These are phyloP conservation scores for Mormyrops attenuatus DNA, from an alignment of 2,797 vertebrate species.

Conservation along the genomic window DNA sequence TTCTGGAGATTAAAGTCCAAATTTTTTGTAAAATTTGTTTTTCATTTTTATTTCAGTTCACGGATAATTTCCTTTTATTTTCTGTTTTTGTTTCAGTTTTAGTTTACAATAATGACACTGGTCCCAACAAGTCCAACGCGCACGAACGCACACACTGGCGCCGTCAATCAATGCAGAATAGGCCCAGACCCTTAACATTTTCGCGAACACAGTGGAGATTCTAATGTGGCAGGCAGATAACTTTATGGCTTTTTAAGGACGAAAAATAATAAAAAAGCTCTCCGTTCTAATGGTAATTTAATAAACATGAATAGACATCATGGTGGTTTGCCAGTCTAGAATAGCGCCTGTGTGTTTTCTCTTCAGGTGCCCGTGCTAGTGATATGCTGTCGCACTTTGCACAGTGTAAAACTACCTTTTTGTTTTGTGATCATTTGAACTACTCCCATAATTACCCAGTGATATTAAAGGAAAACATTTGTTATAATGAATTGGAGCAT, in stretches of 20 bases:
- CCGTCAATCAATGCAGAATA: not conserved
- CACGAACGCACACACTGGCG: not conserved
- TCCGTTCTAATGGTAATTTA: not conserved
- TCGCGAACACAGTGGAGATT: not conserved
- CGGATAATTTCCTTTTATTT: not conserved
- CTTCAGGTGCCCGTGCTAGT: not conserved
- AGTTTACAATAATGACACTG: not conserved
- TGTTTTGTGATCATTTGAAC: not conserved
- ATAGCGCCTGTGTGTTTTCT: not conserved
- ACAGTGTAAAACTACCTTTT: not conserved
- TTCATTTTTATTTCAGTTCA: no score
- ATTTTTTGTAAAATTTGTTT: no score
- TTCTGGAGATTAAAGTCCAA: no score
- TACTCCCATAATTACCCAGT: not conserved
- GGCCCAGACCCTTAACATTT: not conserved
- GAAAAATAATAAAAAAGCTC: not conserved
- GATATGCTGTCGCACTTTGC: not conserved
- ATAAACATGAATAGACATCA: not conserved
- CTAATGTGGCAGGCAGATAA: not conserved
- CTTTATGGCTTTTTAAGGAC: not conserved
- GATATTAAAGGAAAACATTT: not conserved
- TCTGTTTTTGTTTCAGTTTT: not conserved
- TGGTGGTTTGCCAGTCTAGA: not conserved
- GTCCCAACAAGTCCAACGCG: not conserved
- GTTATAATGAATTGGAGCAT: not conserved